Percentiles rank a stretch among this genome's conserved stretches.
phyloP scores from a whole-genome alignment of 1,140 invertebrate species.

The Pygmarrhopalites habei region DNA sequence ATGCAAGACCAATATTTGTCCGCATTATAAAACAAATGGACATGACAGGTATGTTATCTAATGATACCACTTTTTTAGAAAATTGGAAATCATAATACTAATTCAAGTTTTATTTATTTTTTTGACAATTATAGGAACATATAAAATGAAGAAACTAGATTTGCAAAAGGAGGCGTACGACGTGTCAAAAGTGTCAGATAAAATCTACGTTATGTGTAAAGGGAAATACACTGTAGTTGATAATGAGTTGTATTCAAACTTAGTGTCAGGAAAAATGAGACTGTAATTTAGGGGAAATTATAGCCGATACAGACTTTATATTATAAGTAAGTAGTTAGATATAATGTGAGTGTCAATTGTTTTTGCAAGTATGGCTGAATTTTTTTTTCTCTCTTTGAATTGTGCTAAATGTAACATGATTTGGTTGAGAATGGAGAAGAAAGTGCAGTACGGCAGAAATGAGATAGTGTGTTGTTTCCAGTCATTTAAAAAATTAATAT shows the following conservation, averaged over 20 bases:
- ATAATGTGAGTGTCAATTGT: too few species aligned
- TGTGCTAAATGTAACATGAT: too few species aligned
- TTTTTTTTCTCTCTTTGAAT: too few species aligned
- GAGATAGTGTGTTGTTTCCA: too few species aligned
- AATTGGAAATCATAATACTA: too few species aligned
- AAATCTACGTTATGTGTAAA: slow-evolving; percentile 62
- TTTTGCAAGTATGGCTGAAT: too few species aligned
- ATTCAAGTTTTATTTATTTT: slow-evolving; percentile 3
- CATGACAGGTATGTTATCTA: slow-evolving; percentile 63
- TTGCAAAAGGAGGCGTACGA: slow-evolving; percentile 87
- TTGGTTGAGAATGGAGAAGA: too few species aligned
- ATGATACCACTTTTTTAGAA: neutral
- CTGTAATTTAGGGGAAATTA: slow-evolving; percentile 29
- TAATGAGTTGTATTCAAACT: slow-evolving; percentile 47
- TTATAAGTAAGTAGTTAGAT: too few species aligned
- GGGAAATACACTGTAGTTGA: slow-evolving; percentile 58
- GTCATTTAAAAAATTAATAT: too few species aligned
- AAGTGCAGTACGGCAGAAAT: too few species aligned
- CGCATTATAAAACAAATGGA: slow-evolving; percentile 73
- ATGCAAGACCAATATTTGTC: slow-evolving; percentile 82
- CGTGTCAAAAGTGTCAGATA: slow-evolving; percentile 60
- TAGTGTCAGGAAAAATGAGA: slow-evolving; percentile 32
- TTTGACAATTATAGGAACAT: slow-evolving; percentile 58
- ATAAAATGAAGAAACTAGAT: slow-evolving; percentile 88
- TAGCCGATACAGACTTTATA: too few species aligned